Evolutionary conservation across 2,113 vertebrate genomes (phyloP).

Genomic region (Meles meles): DNA sequence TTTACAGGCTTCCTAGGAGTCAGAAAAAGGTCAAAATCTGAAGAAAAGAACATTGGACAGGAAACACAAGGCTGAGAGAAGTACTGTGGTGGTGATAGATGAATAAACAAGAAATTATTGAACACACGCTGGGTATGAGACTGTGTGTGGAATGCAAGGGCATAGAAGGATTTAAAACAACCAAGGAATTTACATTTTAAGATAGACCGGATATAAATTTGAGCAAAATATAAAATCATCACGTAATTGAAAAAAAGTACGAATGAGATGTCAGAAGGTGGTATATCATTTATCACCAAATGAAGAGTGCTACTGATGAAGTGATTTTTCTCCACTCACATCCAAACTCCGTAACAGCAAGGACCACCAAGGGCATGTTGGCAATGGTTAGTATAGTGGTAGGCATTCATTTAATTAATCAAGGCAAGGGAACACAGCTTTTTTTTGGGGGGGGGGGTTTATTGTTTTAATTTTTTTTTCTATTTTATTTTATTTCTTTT

Average conservation of each 20-base stretch:
- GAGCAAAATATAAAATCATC: conserved; percentile 29
- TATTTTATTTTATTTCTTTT: too few relatives aligned
- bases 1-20: background rate
- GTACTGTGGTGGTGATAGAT: background rate
- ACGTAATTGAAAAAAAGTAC: background rate
- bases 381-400: background rate
- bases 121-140: background rate
- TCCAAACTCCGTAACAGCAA: background rate
- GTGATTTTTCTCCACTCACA: background rate
- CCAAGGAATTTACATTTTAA: conserved; percentile 17
- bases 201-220: conserved; percentile 9
- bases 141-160: background rate
- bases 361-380: background rate
- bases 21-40: background rate
- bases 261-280: background rate
- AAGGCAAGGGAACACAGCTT: background rate
- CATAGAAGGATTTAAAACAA: background rate
- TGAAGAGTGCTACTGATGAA: background rate
- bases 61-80: background rate
- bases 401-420: background rate
- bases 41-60: background rate
- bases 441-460: too few relatives aligned
- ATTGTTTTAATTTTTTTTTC: too few relatives aligned
- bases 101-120: background rate
- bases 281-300: background rate